These are phyloP conservation scores for Elymnias hypermnestra DNA, from an alignment of 1,140 invertebrate genomes.

Conservation along the genomic window DNA sequence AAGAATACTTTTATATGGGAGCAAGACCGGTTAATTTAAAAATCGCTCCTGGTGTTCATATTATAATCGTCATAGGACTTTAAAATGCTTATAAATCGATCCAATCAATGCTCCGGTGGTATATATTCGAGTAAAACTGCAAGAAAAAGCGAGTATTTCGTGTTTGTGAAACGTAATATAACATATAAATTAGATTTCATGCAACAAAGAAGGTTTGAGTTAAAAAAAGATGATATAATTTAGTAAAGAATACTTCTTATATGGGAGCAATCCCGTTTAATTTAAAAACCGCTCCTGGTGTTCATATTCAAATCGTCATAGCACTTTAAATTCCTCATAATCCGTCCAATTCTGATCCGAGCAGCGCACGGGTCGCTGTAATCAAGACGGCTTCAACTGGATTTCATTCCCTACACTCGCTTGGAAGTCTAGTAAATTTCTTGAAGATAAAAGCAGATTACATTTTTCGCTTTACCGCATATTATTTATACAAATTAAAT, in stretches of 20 bases:
- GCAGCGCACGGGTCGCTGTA: slow-evolving; percentile 59
- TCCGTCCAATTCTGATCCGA: slow-evolving; percentile 69
- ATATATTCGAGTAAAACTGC: too few species aligned
- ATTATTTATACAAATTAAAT: slow-evolving; percentile 3
- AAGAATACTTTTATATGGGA: too few species aligned
- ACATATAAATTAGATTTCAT: slow-evolving; percentile 11
- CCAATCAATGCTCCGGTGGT: too few species aligned
- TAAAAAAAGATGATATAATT: slow-evolving; percentile 16
- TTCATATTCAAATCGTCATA: slow-evolving; percentile 72
- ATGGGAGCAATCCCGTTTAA: slow-evolving; percentile 12
- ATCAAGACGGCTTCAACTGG: slow-evolving; percentile 67
- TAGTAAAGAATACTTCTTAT: slow-evolving; percentile 28
- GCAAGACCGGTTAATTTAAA: too few species aligned
- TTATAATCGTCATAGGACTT: too few species aligned
- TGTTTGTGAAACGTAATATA: too few species aligned
- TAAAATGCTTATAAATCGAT: too few species aligned
- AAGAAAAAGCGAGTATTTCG: too few species aligned
- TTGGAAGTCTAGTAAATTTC: slow-evolving; percentile 36
- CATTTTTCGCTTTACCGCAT: slow-evolving; percentile 13
- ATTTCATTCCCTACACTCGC: slow-evolving; percentile 56
- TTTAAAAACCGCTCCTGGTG: slow-evolving; percentile 52
- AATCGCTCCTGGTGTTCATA: too few species aligned
- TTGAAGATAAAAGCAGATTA: slow-evolving; percentile 41
- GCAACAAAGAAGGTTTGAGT: background rate
- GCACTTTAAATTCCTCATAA: slow-evolving; percentile 73